Base-by-base conservation (phyloP, 2,888 invertebrate genomes). In the Hemaris fuciformis region DNA sequence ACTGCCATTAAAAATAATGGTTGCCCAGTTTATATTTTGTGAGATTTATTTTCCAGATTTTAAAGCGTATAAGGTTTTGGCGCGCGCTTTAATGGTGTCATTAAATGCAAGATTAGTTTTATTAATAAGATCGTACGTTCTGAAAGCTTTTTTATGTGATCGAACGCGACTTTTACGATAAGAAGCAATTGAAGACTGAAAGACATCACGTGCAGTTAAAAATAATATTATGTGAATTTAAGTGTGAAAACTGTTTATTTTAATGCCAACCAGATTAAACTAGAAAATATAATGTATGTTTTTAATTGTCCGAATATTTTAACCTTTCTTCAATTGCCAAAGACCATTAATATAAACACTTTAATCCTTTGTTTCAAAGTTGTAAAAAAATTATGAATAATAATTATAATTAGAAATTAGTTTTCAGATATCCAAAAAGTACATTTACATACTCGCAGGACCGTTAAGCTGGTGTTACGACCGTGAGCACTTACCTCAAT, bases 1-100 rank as follows among this genome's bases (percentile, higher is more conserved):
- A 81, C 77, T 76, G 80, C 80, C 85, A 81, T 88, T 85, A 87
- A 86, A 85, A 79, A 75, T 84, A 82, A 87, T 84, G 83, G 80
- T 73, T 66, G 66, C 75, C 75, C 72, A 75, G 79, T 83, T 86
- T 83, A 82, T 79, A 76, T 77, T 75, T 73, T 64, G 71, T 67
- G 66, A 80, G 80, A 83, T 85, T 83, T 84, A 85, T 81, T 79
- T 76, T 68, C n/a, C 72, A 68, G 73, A 79, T 78, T 77, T 75
- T 65, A 68, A 67, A 74, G 74, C 73, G 74, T 72, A 70, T 70
- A 69, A 69, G 70, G 71, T 70, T 76, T 79, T 72, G 71, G 70
- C 64, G 70, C 64, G 62, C 27, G 66, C 64, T 70, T 76, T 70
- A 65, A 67, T 64, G 65, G 61, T 67, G 65, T 65, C 68, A 70